Evolutionary conservation across 2,797 vertebrate species (phyloP).

Genomic region (Gadopsis marmoratus): DNA sequence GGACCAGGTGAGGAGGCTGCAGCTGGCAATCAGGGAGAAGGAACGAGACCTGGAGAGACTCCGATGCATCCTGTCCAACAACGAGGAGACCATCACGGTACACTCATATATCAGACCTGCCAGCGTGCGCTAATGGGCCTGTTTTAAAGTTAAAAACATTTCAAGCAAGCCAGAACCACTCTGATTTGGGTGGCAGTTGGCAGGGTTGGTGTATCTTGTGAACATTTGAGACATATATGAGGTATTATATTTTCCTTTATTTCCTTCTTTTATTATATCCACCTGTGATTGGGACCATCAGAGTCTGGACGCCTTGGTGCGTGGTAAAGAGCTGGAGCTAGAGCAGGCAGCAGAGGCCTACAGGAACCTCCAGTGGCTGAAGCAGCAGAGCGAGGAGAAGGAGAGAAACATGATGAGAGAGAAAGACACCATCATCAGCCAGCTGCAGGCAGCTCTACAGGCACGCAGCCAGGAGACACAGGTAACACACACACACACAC

Average conservation of each 20-base stretch:
- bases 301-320: constrained; percentile 92
- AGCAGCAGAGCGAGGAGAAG: constrained; percentile 89
- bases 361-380: constrained; percentile 92
- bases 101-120: neutral
- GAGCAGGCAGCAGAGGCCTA: constrained; percentile 90
- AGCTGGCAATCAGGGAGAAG: constrained; percentile 87
- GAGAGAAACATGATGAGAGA: constrained; percentile 87
- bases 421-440: constrained; percentile 89
- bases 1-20: constrained; percentile 90
- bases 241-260: neutral
- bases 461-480: constrained; percentile 91
- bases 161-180: too few relatives aligned
- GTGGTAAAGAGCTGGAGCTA: constrained; percentile 92
- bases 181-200: too few relatives aligned
- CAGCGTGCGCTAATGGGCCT: neutral
- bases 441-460: constrained; percentile 91
- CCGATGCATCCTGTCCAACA: constrained; percentile 89
- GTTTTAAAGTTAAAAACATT: too few relatives aligned
- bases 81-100: constrained; percentile 94
- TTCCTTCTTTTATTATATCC: too few relatives aligned
- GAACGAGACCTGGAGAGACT: constrained; percentile 92
- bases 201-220: neutral
- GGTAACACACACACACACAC: constrained; percentile 75
- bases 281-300: constrained; percentile 55
- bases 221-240: neutral